These are phyloP conservation scores for Pyrrhura leucotis DNA, from an alignment of 2,797 vertebrate genomes.

Conservation along the genomic window DNA sequence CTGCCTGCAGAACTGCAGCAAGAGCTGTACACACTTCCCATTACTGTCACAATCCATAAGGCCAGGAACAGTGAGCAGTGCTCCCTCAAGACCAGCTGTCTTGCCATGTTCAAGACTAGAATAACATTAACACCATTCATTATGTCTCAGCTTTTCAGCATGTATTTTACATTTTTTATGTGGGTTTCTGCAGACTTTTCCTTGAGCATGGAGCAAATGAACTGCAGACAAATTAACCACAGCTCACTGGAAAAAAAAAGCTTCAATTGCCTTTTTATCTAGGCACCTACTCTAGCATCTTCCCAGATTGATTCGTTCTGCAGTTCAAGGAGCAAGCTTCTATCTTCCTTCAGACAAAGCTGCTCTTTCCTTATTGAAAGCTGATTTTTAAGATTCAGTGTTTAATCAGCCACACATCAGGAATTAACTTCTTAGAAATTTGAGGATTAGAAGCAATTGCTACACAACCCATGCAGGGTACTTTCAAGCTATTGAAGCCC, in stretches of 20 bases:
- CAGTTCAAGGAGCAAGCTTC: background rate
- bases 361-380: background rate
- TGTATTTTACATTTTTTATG: background rate
- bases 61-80: background rate
- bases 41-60: conserved; percentile 40
- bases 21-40: background rate
- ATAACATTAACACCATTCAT: background rate
- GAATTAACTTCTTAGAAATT: background rate
- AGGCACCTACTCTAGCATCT: background rate
- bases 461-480: background rate
- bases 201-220: background rate
- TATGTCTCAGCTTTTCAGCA: background rate
- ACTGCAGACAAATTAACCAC: background rate
- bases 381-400: background rate
- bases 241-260: background rate
- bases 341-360: background rate
- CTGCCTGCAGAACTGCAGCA: background rate
- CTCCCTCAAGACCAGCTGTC: conserved; percentile 32
- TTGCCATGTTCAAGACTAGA: background rate
- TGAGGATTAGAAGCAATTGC: background rate
- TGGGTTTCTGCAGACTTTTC: background rate
- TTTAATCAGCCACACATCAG: background rate
- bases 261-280: background rate
- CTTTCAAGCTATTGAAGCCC: background rate
- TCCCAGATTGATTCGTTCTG: background rate